Evolutionary conservation across 2,797 vertebrate genomes (phyloP).

Genomic region (Melanotaenia nigrans): DNA sequence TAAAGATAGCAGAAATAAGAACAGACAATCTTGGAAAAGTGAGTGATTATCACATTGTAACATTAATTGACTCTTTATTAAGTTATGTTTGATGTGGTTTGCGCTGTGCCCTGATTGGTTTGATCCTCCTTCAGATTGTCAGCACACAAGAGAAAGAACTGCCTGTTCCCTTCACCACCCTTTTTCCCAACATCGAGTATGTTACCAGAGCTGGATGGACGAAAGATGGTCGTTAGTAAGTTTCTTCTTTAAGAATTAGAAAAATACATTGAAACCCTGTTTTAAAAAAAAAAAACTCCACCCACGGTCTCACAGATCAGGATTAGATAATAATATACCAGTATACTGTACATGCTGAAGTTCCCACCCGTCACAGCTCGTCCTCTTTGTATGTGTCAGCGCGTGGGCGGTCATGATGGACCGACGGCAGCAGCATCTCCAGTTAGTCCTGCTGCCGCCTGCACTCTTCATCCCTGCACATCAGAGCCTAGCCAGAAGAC

Average conservation of each 20-base stretch:
- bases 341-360: neutral
- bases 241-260: neutral
- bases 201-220: constrained; percentile 96
- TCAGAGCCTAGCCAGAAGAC: constrained; percentile 80
- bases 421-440: constrained; percentile 91
- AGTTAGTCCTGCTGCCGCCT: constrained; percentile 90
- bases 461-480: constrained; percentile 87
- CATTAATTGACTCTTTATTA: neutral
- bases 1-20: constrained; percentile 92
- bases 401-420: constrained; percentile 94
- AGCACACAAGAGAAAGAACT: constrained; percentile 90
- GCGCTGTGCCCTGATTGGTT: constrained; percentile 1
- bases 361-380: constrained; percentile 6
- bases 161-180: constrained; percentile 85
- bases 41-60: constrained; percentile 27
- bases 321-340: neutral
- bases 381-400: constrained; percentile 69
- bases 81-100: neutral
- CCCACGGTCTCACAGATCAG: neutral
- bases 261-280: neutral
- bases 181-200: constrained; percentile 92
- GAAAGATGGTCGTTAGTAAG: constrained; percentile 91
- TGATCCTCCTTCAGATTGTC: constrained; percentile 82
- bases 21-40: constrained; percentile 89
- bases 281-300: neutral